Evolutionary conservation across 1,140 invertebrate species (phyloP).

Genomic region (Papilio polyxenes): DNA sequence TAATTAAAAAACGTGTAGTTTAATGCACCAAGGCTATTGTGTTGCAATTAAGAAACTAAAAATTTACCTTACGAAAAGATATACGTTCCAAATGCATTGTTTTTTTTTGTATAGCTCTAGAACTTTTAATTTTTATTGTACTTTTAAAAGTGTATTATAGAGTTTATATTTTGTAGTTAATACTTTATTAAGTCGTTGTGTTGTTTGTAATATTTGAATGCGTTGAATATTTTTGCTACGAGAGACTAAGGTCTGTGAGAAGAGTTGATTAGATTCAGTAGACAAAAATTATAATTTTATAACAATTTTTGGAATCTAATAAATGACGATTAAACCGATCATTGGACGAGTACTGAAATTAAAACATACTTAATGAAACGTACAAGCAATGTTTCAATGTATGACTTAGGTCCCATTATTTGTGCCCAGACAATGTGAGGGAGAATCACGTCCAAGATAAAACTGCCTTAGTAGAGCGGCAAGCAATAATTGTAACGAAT

Average conservation of each 20-base stretch:
- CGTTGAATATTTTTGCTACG: too few relatives aligned
- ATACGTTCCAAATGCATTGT: background rate
- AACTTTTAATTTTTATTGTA: background rate
- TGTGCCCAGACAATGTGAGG: constrained; percentile 21
- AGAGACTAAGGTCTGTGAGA: too few relatives aligned
- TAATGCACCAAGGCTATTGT: background rate
- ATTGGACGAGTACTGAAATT: background rate
- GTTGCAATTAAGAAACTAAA: constrained; percentile 14
- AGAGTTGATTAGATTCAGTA: too few relatives aligned
- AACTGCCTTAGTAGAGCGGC: constrained; percentile 54
- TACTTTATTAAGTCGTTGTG: too few relatives aligned
- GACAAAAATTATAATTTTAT: too few relatives aligned
- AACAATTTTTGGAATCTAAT: background rate
- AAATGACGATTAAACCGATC: background rate
- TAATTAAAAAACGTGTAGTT: constrained; percentile 16
- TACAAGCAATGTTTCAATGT: background rate
- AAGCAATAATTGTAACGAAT: constrained; percentile 67
- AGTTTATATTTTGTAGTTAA: background rate
- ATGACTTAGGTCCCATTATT: constrained; percentile 31
- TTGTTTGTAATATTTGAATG: too few relatives aligned
- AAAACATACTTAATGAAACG: background rate
- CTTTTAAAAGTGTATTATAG: background rate
- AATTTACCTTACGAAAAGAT: background rate
- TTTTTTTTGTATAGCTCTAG: background rate
- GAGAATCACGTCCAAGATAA: constrained; percentile 57